Evolutionary conservation across 2,797 vertebrate species (phyloP).

Genomic region (Scolopax bukidnonensis): DNA sequence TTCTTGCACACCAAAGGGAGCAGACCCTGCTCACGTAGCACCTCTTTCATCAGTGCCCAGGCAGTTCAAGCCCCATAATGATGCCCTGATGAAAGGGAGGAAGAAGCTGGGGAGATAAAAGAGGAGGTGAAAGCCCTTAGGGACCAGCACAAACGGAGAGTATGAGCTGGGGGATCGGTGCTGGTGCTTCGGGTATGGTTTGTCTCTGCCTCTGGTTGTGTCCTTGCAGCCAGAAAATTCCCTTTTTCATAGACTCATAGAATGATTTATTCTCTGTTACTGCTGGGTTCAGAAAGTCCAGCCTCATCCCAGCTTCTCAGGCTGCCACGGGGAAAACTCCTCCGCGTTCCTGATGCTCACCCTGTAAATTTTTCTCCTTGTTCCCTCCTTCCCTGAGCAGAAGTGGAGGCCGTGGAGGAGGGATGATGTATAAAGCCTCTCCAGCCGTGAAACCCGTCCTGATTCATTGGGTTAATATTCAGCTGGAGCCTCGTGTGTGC

Average conservation of each 20-base stretch:
- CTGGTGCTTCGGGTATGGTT: not conserved
- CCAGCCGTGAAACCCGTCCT: not conserved
- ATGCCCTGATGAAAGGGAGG: not conserved
- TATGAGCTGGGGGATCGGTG: fast-evolving
- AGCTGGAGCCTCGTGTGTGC: not conserved
- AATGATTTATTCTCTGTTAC: not conserved
- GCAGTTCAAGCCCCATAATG: not conserved
- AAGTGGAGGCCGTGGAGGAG: not conserved
- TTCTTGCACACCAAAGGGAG: not conserved
- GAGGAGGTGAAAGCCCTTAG: not conserved
- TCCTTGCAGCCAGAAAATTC: not conserved
- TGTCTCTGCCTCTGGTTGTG: not conserved
- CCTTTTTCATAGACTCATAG: not conserved
- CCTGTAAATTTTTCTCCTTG: not conserved
- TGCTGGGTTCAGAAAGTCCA: not conserved
- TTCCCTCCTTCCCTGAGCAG: not conserved
- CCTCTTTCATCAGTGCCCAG: not conserved
- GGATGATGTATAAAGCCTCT: not conserved
- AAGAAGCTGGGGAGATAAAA: not conserved
- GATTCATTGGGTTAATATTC: not conserved
- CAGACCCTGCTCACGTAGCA: not conserved
- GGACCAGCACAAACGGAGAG: not conserved
- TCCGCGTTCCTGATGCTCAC: not conserved
- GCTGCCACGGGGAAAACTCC: not conserved
- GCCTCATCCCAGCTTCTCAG: not conserved